phyloP scores from a whole-genome alignment of 92 coral and sea anemone species.

The Hydrozoanthus gracilis region DNA sequence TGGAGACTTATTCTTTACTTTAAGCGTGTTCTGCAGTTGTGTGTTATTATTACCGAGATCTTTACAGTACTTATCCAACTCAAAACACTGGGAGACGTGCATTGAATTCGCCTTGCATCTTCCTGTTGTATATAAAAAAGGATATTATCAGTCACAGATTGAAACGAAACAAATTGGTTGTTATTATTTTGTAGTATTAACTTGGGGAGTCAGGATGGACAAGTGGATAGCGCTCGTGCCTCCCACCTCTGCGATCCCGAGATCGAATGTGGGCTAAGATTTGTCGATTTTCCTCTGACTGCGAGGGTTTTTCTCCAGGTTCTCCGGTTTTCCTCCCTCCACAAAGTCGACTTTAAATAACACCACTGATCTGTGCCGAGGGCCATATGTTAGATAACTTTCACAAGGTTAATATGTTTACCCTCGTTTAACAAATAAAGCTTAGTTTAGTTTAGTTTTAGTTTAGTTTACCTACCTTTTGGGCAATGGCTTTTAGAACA shows the following conservation, averaged over 20 bases:
- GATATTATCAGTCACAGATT: not conserved
- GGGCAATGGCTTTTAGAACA: slow-evolving; percentile 34
- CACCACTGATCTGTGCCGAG: too few relatives aligned
- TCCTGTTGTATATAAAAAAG: not conserved
- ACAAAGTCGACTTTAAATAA: too few relatives aligned
- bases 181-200: too few relatives aligned
- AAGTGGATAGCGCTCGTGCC: too few relatives aligned
- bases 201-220: too few relatives aligned
- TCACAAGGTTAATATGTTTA: too few relatives aligned
- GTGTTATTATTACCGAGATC: slow-evolving; percentile 12
- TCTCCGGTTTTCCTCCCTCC: too few relatives aligned
- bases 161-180: not conserved
- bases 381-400: too few relatives aligned
- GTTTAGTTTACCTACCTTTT: not conserved
- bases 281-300: too few relatives aligned
- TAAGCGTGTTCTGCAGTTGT: slow-evolving; percentile 7
- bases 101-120: slow-evolving; percentile 8
- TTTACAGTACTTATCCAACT: slow-evolving; percentile 25
- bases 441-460: not conserved
- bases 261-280: too few relatives aligned
- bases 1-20: slow-evolving; percentile 2
- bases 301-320: too few relatives aligned
- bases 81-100: slow-evolving; percentile 34
- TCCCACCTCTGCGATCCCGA: too few relatives aligned
- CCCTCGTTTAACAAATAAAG: not conserved